Conservation (phyloP, 2,888 invertebrate species). For the Carabus problematicus region DNA sequence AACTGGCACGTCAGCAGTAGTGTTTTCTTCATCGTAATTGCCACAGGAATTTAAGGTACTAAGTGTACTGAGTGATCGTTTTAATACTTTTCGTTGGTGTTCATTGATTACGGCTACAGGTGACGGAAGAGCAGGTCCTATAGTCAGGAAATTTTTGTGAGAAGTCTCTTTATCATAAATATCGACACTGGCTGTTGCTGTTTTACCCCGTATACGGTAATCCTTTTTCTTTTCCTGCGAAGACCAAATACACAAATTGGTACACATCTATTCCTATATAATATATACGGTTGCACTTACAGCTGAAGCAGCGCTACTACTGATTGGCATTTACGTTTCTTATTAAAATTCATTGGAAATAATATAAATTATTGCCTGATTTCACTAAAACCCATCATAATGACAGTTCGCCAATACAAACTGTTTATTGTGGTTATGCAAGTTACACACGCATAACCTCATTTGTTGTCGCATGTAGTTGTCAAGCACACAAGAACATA, state of each 20-base stretch:
- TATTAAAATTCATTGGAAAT: conserved; percentile 28
- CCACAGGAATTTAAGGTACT: conserved; percentile 51
- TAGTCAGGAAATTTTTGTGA: conserved; percentile 55
- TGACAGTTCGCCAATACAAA: conserved; percentile 1
- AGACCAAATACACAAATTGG: conserved; percentile 31
- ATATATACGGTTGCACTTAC: conserved; percentile 49
- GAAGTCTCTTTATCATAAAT: conserved; percentile 45
- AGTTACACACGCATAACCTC: conserved; percentile 28
- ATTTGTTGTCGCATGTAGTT: conserved; percentile 19
- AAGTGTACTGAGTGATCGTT: conserved; percentile 64
- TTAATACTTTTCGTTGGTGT: conserved; percentile 49
- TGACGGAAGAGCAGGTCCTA: conserved; percentile 55
- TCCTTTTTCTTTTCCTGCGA: conserved; percentile 60
- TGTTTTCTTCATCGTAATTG: conserved; percentile 45
- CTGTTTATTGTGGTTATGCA: conserved; percentile 37
- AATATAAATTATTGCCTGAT: conserved; percentile 30
- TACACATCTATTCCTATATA: neutral
- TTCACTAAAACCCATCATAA: conserved; percentile 21
- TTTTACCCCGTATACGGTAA: conserved; percentile 62
- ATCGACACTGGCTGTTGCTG: conserved; percentile 53
- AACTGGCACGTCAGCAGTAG: conserved; percentile 56
- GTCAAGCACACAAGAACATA: conserved; percentile 10
- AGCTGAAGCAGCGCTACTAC: conserved; percentile 56
- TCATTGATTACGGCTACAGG: conserved; percentile 46
- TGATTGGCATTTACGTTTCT: conserved; percentile 57